These are phyloP conservation scores for Drosophila longiperda DNA, from an alignment of 2,888 invertebrate genomes.

Conservation along the genomic window DNA sequence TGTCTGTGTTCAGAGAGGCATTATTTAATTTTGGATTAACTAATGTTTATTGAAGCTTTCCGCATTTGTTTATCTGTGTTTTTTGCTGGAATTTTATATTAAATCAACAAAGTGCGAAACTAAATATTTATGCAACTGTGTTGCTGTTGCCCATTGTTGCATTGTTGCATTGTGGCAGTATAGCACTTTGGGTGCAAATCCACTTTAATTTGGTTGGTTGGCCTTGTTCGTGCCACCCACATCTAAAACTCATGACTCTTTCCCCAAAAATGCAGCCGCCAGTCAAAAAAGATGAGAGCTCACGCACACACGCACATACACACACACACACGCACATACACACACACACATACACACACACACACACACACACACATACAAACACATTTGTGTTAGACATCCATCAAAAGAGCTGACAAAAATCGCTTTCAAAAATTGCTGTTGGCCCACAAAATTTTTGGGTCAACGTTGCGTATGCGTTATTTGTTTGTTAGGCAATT, in stretches of 20 bases:
- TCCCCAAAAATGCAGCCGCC: slow-evolving; percentile 59
- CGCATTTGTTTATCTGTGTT: neutral
- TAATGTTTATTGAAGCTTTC: neutral
- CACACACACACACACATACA: neutral
- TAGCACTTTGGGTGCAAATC: slow-evolving; percentile 42
- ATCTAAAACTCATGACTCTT: slow-evolving; percentile 72
- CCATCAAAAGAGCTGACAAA: slow-evolving; percentile 63
- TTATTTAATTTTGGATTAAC: neutral
- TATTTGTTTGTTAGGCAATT: slow-evolving; percentile 20
- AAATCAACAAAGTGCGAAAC: neutral
- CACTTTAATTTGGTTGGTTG: slow-evolving; percentile 69
- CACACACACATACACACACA: slow-evolving; percentile 3
- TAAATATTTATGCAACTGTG: slow-evolving; percentile 24
- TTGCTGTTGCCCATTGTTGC: slow-evolving; percentile 22
- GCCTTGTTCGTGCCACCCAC: slow-evolving; percentile 45
- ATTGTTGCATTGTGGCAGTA: slow-evolving; percentile 9
- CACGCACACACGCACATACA: neutral
- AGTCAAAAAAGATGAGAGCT: slow-evolving; percentile 8
- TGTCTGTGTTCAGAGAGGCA: too few relatives aligned
- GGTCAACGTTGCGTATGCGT: slow-evolving; percentile 66
- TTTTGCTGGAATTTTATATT: neutral
- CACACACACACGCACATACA: slow-evolving; percentile 14
- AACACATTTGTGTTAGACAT: slow-evolving; percentile 52
- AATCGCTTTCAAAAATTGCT: slow-evolving; percentile 26
- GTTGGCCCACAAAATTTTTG: slow-evolving; percentile 36